Evolutionary conservation across 2,797 vertebrate species (phyloP).

Genomic region (Spatula clypeata): DNA sequence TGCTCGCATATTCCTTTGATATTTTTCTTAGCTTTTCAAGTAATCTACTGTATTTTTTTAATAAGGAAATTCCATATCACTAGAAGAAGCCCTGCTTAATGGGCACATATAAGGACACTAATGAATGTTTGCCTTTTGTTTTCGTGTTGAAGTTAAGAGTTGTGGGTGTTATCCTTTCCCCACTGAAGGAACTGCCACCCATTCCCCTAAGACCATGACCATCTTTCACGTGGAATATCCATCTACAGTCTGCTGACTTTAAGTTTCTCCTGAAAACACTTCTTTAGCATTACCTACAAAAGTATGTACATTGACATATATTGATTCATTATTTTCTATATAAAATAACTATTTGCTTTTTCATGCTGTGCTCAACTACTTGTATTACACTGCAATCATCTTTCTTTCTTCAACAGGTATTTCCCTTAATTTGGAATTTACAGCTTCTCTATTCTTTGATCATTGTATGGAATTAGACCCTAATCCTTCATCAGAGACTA

Average conservation of each 20-base stretch:
- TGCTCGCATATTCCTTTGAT: background rate
- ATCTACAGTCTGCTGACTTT: background rate
- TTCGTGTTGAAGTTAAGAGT: background rate
- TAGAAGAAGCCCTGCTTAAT: slow-evolving; percentile 12
- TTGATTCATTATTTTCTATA: background rate
- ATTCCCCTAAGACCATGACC: background rate
- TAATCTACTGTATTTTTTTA: background rate
- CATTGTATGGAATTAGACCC: background rate
- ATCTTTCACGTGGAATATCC: background rate
- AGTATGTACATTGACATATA: background rate
- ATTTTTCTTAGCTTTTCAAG: slow-evolving; percentile 19
- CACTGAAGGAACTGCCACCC: background rate
- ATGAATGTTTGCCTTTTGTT: background rate
- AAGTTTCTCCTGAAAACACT: background rate
- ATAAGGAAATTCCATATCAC: slow-evolving; percentile 12
- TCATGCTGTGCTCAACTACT: background rate
- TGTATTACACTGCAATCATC: background rate
- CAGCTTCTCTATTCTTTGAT: background rate
- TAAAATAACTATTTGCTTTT: background rate
- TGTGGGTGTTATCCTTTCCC: background rate
- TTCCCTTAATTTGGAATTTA: background rate
- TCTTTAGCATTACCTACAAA: background rate
- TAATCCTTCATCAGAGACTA: background rate
- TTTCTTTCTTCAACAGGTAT: rapidly evolving
- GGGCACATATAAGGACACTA: background rate